phyloP scores from a whole-genome alignment of 2,888 invertebrate species.

The Onchidella celtica region DNA sequence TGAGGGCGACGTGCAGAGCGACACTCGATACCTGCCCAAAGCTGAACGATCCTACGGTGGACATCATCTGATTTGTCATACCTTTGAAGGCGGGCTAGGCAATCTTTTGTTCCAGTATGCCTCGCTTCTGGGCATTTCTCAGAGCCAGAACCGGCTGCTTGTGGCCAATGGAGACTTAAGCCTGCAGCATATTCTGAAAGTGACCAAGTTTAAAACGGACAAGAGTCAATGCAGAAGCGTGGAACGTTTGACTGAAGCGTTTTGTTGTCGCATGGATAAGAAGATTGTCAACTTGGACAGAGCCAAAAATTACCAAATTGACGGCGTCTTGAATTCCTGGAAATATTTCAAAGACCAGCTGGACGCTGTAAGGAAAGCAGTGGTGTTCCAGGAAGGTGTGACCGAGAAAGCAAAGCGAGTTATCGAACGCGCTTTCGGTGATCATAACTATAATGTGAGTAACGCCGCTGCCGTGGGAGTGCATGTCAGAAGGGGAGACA shows the following conservation, averaged over 20 bases:
- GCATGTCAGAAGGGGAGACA: constrained; percentile 30
- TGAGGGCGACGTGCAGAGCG: constrained; percentile 41
- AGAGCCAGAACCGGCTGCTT: constrained; percentile 19
- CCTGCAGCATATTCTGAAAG: constrained; percentile 12
- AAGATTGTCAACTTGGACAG: constrained; percentile 25
- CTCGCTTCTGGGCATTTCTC: constrained; percentile 41
- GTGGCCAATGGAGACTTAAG: constrained; percentile 20
- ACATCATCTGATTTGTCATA: constrained; percentile 38
- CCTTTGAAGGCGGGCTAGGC: constrained; percentile 42
- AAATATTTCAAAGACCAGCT: constrained; percentile 37
- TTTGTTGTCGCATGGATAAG: constrained; percentile 37
- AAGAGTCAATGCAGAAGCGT: constrained; percentile 36
- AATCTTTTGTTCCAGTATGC: constrained; percentile 51
- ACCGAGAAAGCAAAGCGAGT: constrained; percentile 7
- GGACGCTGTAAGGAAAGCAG: background rate
- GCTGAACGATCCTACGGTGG: constrained; percentile 38
- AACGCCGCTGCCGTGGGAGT: constrained; percentile 22
- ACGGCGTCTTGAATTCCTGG: constrained; percentile 35
- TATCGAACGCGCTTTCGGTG: background rate
- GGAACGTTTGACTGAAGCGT: constrained; percentile 1
- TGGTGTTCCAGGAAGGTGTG: constrained; percentile 4
- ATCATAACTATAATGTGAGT: constrained; percentile 7
- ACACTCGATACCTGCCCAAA: constrained; percentile 34
- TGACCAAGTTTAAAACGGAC: background rate
- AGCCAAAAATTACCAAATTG: constrained; percentile 42